phyloP scores from a whole-genome alignment of 2,113 vertebrate species.

The Falcunculus frontatus region DNA sequence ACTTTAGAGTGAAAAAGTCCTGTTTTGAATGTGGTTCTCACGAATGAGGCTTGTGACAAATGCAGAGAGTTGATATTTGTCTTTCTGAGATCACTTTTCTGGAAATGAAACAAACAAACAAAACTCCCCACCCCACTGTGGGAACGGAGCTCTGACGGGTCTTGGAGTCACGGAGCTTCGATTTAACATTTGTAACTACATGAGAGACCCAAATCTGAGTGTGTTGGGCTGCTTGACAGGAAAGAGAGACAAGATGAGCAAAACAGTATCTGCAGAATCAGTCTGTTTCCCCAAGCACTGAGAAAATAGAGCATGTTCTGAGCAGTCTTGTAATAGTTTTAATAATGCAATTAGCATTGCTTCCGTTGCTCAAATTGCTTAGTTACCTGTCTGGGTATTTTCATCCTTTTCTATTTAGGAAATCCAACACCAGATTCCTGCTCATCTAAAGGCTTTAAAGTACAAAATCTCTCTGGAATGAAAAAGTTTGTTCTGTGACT shows the following conservation, averaged over 20 bases:
- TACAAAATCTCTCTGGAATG: not conserved
- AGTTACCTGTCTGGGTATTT: not conserved
- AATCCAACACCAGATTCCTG: not conserved
- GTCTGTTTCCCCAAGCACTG: not conserved
- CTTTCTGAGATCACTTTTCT: slow-evolving; percentile 2
- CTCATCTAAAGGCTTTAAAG: not conserved
- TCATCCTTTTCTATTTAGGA: not conserved
- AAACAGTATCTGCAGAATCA: not conserved
- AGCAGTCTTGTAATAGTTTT: not conserved
- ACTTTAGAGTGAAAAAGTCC: not conserved
- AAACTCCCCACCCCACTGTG: not conserved
- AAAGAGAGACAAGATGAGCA: not conserved
- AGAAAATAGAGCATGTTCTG: not conserved
- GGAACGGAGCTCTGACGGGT: not conserved
- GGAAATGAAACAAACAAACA: not conserved
- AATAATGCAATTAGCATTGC: not conserved
- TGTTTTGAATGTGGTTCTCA: slow-evolving; percentile 20
- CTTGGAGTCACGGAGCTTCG: not conserved
- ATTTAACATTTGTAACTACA: not conserved
- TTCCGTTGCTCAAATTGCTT: not conserved
- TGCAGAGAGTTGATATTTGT: not conserved
- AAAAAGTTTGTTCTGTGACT: not conserved
- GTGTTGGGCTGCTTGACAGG: fast-evolving
- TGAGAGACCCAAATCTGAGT: not conserved
- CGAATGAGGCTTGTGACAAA: not conserved